Conservation (phyloP, 2,888 invertebrate genomes). For the Myathropa florea region DNA sequence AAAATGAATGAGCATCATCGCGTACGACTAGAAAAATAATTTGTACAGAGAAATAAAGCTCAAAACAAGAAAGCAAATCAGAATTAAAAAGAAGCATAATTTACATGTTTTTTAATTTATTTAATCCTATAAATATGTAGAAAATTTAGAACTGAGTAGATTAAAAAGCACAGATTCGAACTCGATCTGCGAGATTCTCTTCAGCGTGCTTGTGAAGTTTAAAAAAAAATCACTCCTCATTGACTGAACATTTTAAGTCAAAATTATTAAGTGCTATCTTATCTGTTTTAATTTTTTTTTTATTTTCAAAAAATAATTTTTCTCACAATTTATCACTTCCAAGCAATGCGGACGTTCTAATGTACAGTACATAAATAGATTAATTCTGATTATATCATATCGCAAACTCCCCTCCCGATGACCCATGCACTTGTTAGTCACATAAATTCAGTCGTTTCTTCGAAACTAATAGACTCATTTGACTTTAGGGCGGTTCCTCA, state of each 20-base stretch:
- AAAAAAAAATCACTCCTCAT: not conserved
- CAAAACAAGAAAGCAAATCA: no score
- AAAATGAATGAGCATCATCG: no score
- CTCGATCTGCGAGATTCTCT: no score
- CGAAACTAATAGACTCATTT: not conserved
- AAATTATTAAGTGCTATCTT: not conserved
- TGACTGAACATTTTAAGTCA: not conserved
- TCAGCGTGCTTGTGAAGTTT: no score
- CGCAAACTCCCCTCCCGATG: not conserved
- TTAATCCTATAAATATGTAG: no score
- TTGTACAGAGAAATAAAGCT: no score
- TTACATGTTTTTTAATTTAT: no score
- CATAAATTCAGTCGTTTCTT: not conserved
- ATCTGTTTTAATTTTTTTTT: not conserved
- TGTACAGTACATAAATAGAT: not conserved
- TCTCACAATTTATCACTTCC: not conserved
- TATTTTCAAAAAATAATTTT: not conserved
- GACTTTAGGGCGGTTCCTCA: not conserved
- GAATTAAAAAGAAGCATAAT: no score
- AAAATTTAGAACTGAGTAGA: no score
- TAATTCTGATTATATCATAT: not conserved
- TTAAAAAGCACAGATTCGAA: no score
- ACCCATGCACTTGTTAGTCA: constrained; percentile 1
- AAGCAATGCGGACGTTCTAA: not conserved
- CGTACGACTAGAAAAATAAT: no score